Evolutionary conservation across 2,797 vertebrate species (phyloP), one percentile per base, ranked within the genome.

Genomic region (Melanotaenia pygmaea): DNA sequence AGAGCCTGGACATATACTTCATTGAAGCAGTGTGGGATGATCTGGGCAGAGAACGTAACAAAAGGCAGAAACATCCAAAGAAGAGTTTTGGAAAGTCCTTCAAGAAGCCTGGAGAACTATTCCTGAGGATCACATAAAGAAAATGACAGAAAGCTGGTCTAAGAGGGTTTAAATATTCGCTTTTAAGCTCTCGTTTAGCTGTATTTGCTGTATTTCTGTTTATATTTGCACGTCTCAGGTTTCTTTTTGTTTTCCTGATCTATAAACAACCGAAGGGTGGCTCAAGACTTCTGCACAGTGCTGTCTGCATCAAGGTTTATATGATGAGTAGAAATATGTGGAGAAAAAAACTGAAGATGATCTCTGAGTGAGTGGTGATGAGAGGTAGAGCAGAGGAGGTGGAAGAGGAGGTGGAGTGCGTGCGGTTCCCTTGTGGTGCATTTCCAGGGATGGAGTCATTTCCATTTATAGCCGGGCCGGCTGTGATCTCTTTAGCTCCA

Each of bases 401-500:
- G 72, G 83, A 71, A 68, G 86, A 87, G 73, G 87, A 81, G 81
- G 83, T 66, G 73, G 83, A 81, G 91, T 88, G 85, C 86, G 83
- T 85, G 79, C 77, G 47, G 85, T 78, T 92, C 80, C 92, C 88
- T 74, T 70, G 89, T 90, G 90, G 83, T 91, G 81, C 86, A 87
- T 90, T 89, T 88, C 84, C 83, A 82, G 79, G 80, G 89, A 92
- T 94, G 91, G 93, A 91, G 91, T 94, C 91, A 94, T 92, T 86
- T 94, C 92, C 92, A 92, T 94, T 93, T 92, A 91, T 93, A 93
- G 91, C 90, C 80, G 64, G 77, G 82, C 86, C 75, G 84, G 90
- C 93, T 93, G 90, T 84, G 89, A 87, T 90, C 90, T 89, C 85
- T 88, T 86, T 81, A 86, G 83, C 84, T 84, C 76, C 73, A 11